Evolutionary conservation across 2,888 invertebrate genomes (phyloP), one percentile per base, ranked within the genome.

Genomic region (Entomobrya proxima): DNA sequence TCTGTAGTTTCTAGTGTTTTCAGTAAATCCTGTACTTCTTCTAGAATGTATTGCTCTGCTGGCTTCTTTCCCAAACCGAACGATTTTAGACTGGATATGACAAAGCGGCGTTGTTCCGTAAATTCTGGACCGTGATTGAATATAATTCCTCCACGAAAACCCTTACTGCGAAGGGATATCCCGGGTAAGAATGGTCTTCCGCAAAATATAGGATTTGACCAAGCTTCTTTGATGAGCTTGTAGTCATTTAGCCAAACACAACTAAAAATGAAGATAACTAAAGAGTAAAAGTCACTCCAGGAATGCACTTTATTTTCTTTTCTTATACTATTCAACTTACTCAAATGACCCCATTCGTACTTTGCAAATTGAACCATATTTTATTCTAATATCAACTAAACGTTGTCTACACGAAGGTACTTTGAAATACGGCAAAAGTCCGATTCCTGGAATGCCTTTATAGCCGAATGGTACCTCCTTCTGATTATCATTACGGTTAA

Each of bases 101-200:
- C 61, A 35, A 87, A 82, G 40, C 84, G 27, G 64, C 87, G 61
- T 35, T 88, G 87, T 50, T 86, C 87, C 4, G 21, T 50, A 18
- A 88, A 86, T 18, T 81, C 78, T 24, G 30, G 24, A 0, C 89
- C 89, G 52, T 89, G 85, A 35, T 88, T 87, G 37, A 87, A 88
- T 32, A 88, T 87, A 55, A 87, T 85, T 35, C 88, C 88, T 75
- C 82, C 86, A 30, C 44, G 24, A 24, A 77, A 67, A 2, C 87
- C 88, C 32, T 69, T 69, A 0, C 85, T 87, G 69, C 88, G 40
- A 7, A 55, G 32, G n/a, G 52, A 11, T 9, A 87, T 79, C 27
- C 81, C 86, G 11, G 64, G 69, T 4, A 88, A 47, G 15, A 74
- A 30, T 44, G 88, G 87, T 15, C 88, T 27, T n/a, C 87, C 88